Evolutionary conservation across 2,888 invertebrate species (phyloP).

Genomic region (Plebejus anna): DNA sequence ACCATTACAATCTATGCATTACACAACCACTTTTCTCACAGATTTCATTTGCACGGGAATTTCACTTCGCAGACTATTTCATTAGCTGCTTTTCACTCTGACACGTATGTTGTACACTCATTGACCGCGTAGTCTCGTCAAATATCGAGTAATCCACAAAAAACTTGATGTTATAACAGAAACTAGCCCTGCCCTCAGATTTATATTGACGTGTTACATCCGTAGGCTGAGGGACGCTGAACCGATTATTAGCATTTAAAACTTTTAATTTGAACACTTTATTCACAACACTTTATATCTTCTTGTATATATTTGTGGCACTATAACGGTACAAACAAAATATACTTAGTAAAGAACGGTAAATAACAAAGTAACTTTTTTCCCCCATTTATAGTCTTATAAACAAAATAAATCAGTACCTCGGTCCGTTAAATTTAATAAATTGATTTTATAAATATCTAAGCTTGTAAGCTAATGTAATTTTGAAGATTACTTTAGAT

Average conservation of each 20-base stretch:
- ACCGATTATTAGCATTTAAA: conserved; percentile 64
- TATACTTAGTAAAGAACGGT: conserved; percentile 57
- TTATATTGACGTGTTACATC: conserved; percentile 79
- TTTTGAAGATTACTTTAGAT: conserved; percentile 74
- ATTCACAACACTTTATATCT: conserved; percentile 38
- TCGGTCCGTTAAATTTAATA: conserved; percentile 90
- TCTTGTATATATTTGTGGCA: conserved; percentile 45
- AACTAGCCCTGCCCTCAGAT: conserved; percentile 69
- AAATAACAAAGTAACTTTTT: conserved; percentile 71
- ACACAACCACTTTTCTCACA: conserved; percentile 48
- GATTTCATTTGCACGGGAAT: conserved; percentile 38
- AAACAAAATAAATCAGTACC: conserved; percentile 81
- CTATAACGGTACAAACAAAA: conserved; percentile 66
- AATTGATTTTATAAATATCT: conserved; percentile 63
- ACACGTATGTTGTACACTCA: conserved; percentile 37
- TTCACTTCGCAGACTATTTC: conserved; percentile 32
- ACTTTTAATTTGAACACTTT: conserved; percentile 42
- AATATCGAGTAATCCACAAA: conserved; percentile 53
- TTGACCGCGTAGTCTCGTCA: conserved; percentile 45
- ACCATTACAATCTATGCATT: conserved; percentile 52
- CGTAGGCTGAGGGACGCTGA: conserved; percentile 61
- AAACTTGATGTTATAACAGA: conserved; percentile 57
- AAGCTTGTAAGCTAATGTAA: conserved; percentile 65
- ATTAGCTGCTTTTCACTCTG: not conserved
- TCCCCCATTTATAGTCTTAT: conserved; percentile 49